Evolutionary conservation across 2,113 vertebrate species (phyloP), one percentile per base, ranked within the genome.

Genomic region (Capreolus pygargus): DNA sequence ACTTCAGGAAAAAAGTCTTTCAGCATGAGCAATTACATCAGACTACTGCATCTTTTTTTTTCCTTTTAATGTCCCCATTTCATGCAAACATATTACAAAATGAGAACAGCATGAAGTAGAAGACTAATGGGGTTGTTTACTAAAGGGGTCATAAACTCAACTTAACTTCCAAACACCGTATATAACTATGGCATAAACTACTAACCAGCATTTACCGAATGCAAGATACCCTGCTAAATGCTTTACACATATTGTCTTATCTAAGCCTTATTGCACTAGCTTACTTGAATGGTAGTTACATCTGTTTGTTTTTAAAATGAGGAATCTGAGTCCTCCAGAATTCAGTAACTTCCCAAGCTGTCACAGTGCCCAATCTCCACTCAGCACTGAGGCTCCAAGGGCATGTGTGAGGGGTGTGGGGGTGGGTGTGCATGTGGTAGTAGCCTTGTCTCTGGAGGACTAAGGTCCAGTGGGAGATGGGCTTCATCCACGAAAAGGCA

Each of bases 1-100:
- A 79, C 58, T 12, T 92, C 83, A 97, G 58, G n/a, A 98, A 98
- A 89, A 76, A 76, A 76, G 25, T 43, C 5, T 17, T 14, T n/a
- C 7, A 6, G 4, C 16, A 7, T 3, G 17, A 0, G 19, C 0
- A 17, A 47, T 90, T 47, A 83, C 39, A 0, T 97, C 89, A 76
- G 21, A 82, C 2, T 36, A 30, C 36, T 28, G 6, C 0, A 13
- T 15, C 1, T 45, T 82, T 91, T 78, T 50, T 81, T 52, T 52
- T 17, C 4, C 33, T 83, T 94, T 88, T 60, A 94, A 91, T 54
- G 70, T 14, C 11, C 54, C 27, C 39, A 95, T 93, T 86, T 78
- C 64, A n/a, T 14, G 60, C 57, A 93, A 97, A 92, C 92, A 67
- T 45, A 70, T 74, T 74, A 82, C 33, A 78, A 55, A 93, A 95